Evolutionary conservation across 2,888 invertebrate genomes (phyloP).

Genomic region (Himalopsyche japonica): DNA sequence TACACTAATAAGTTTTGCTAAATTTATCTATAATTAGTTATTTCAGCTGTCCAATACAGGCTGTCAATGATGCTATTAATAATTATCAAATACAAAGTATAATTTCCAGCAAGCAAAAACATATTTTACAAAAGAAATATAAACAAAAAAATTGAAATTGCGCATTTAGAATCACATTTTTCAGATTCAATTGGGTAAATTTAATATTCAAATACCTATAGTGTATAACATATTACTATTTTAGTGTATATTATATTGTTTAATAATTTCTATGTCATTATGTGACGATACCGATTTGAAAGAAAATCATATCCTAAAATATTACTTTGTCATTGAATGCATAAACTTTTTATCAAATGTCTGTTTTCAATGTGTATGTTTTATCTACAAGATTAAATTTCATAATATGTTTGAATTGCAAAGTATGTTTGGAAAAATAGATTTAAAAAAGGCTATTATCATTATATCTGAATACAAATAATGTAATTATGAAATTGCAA

Average conservation of each 20-base stretch:
- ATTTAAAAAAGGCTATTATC: too few relatives aligned
- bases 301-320: too few relatives aligned
- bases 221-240: neutral
- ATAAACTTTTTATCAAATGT: too few relatives aligned
- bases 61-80: neutral
- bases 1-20: neutral
- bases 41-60: neutral
- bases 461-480: too few relatives aligned
- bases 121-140: neutral
- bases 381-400: too few relatives aligned
- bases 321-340: too few relatives aligned
- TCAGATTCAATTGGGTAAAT: neutral
- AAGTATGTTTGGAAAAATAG: too few relatives aligned
- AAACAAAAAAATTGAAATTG: neutral
- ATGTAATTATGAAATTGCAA: too few relatives aligned
- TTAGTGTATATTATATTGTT: neutral
- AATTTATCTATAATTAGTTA: neutral
- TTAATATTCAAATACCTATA: too few relatives aligned
- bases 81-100: neutral
- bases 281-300: too few relatives aligned
- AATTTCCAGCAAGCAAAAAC: neutral
- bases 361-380: too few relatives aligned
- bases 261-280: neutral
- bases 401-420: too few relatives aligned
- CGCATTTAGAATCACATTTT: neutral